Base-by-base conservation (phyloP, 2,797 vertebrate genomes). In the Silurus aristotelis region DNA sequence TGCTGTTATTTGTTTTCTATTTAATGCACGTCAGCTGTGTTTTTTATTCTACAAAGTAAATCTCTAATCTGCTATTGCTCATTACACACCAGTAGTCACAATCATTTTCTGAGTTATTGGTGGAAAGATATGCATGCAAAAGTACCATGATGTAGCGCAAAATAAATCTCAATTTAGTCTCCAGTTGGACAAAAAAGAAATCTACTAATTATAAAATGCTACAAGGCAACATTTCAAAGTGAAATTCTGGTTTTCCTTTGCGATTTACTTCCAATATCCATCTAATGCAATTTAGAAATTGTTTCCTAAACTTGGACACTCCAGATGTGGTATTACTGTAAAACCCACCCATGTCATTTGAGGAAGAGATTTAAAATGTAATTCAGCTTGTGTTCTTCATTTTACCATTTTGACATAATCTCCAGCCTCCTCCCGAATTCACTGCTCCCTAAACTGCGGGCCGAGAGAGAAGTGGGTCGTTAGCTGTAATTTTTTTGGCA, bases 401-500 rank as follows among this genome's bases (percentile, higher is more conserved):
- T 77, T 55, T 83, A 81, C 88, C 86, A 87, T 83, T 90, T 87
- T 31, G 85, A 88, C 84, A 87, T 25, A 77, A 84, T 89, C 86
- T 89, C 70, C 76, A 67, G 71, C 70, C 83, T 85, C 80, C 46
- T 87, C 78, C 80, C 85, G 83, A 83, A 79, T 84, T 78, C 73
- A 31, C 80, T 25, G 56, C 55, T 87, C 79, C 82, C 82, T 77
- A 78, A 86, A 87, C 81, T 66, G 1, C 60, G 71, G 55, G 76
- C 63, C 76, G 22, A 83, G 72, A n/a, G 20, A 84, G 46, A 78
- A 77, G 84, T 85, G 84, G 87, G 87, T 82, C 84, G 85, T 86
- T 86, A 87, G 85, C 89, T 90, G 87, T 90, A 87, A 83, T 83
- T 56, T 67, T 86, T 86, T 87, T 89, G 87, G 87, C 70, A 83